phyloP scores from a whole-genome alignment of 2,797 vertebrate species.

The Urosaurus nigricauda region DNA sequence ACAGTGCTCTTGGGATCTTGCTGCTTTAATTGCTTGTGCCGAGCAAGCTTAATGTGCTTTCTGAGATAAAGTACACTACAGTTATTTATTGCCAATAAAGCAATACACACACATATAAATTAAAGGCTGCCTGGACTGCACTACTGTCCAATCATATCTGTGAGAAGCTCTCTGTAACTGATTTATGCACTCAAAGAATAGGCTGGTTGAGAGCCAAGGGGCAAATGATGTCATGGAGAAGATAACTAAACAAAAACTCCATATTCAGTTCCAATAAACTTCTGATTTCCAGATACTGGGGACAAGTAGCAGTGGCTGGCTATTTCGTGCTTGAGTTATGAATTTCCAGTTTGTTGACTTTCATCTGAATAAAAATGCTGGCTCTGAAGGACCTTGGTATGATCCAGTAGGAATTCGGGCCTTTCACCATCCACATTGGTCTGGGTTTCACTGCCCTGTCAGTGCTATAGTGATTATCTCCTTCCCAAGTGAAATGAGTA shows the following conservation, averaged over 20 bases:
- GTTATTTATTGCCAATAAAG: constrained; percentile 36
- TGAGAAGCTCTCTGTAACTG: constrained; percentile 21
- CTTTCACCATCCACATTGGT: neutral
- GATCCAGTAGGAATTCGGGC: neutral
- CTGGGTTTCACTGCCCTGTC: neutral
- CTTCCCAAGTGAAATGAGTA: neutral
- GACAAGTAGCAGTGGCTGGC: neutral
- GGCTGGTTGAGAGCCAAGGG: constrained; percentile 23
- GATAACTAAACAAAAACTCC: constrained; percentile 4
- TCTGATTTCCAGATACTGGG: constrained; percentile 3
- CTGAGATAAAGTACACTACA: constrained; percentile 6
- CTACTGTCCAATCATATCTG: constrained; percentile 14
- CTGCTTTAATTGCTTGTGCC: neutral
- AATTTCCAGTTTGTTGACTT: neutral
- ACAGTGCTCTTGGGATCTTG: neutral
- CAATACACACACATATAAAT: constrained; percentile 28
- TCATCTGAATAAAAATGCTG: neutral
- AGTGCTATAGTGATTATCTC: neutral
- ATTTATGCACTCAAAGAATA: constrained; percentile 29
- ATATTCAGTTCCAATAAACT: constrained; percentile 8
- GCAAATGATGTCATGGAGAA: constrained; percentile 4
- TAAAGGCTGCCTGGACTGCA: neutral
- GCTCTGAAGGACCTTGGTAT: too few species aligned
- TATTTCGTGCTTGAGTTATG: neutral
- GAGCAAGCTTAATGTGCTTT: neutral